These are phyloP conservation scores for Sylvicola cinctus DNA, from an alignment of 2,888 invertebrate genomes.

Conservation along the genomic window DNA sequence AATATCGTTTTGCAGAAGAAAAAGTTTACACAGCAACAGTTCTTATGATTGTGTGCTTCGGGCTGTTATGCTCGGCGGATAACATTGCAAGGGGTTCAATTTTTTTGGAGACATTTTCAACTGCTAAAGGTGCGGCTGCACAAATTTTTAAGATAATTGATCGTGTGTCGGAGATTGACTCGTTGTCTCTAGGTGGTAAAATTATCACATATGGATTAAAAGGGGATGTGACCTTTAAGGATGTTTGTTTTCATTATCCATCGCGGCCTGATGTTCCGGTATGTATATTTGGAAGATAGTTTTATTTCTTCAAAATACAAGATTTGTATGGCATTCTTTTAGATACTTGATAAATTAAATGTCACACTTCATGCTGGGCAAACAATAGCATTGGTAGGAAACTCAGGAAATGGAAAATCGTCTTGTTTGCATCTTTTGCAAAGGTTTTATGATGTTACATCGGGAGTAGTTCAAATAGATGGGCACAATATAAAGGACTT, in stretches of 20 bases:
- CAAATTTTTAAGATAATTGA: slow-evolving; percentile 59
- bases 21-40: slow-evolving; percentile 50
- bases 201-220: slow-evolving; percentile 30
- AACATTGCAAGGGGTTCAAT: slow-evolving; percentile 56
- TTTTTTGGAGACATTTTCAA: slow-evolving; percentile 52
- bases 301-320: too few relatives aligned
- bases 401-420: slow-evolving; percentile 66
- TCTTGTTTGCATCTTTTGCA: slow-evolving; percentile 59
- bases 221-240: slow-evolving; percentile 47
- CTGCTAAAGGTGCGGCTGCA: slow-evolving; percentile 52
- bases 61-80: slow-evolving; percentile 57
- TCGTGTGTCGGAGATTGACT: slow-evolving; percentile 48
- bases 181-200: slow-evolving; percentile 40
- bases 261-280: slow-evolving; percentile 41
- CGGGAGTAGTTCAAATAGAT: slow-evolving; percentile 34
- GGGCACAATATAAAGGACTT: slow-evolving; percentile 42
- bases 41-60: slow-evolving; percentile 58
- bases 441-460: slow-evolving; percentile 47
- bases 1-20: slow-evolving; percentile 32
- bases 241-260: slow-evolving; percentile 60
- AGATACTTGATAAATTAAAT: slow-evolving; percentile 40
- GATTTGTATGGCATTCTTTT: too few relatives aligned
- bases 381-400: slow-evolving; percentile 50
- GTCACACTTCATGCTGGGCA: slow-evolving; percentile 42
- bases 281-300: too few relatives aligned